A percentile compares a stretch with the other conserved stretches of the same genome.
phyloP scores from a whole-genome alignment of 2,797 vertebrate genomes.

The Ispidina picta region DNA sequence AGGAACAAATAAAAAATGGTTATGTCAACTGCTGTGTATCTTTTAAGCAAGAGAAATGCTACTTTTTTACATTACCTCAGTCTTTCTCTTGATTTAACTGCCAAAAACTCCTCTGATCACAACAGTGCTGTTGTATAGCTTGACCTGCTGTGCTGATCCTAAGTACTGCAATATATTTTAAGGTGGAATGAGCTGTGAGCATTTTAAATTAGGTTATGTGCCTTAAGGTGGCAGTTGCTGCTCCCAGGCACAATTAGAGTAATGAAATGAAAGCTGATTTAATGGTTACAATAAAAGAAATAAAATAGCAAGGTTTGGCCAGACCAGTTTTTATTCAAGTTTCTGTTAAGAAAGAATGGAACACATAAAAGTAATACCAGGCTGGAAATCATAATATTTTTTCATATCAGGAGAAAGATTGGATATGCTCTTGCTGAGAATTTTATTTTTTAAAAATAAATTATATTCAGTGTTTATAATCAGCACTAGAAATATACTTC shows the following conservation, averaged over 20 bases:
- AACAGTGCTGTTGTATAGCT: slow-evolving; percentile 37
- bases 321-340: neutral
- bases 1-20: slow-evolving; percentile 68
- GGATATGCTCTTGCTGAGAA: neutral
- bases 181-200: slow-evolving; percentile 55
- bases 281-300: slow-evolving; percentile 40
- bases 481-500: neutral
- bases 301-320: neutral
- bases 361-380: slow-evolving; percentile 20
- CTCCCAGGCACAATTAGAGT: slow-evolving; percentile 56
- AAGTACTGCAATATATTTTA: slow-evolving; percentile 63
- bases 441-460: neutral
- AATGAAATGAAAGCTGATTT: slow-evolving; percentile 38
- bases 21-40: slow-evolving; percentile 67
- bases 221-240: slow-evolving; percentile 44
- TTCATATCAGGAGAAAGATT: neutral
- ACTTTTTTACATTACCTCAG: slow-evolving; percentile 22
- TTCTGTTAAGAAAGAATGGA: neutral
- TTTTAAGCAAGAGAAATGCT: slow-evolving; percentile 71
- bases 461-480: neutral
- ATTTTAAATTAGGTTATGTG: slow-evolving; percentile 46
- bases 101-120: slow-evolving; percentile 60
- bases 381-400: slow-evolving; percentile 28
- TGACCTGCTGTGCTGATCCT: slow-evolving; percentile 49
- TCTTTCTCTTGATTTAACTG: slow-evolving; percentile 55